phyloP scores from a whole-genome alignment of 2,888 invertebrate genomes.

The Pterostichus madidus region DNA sequence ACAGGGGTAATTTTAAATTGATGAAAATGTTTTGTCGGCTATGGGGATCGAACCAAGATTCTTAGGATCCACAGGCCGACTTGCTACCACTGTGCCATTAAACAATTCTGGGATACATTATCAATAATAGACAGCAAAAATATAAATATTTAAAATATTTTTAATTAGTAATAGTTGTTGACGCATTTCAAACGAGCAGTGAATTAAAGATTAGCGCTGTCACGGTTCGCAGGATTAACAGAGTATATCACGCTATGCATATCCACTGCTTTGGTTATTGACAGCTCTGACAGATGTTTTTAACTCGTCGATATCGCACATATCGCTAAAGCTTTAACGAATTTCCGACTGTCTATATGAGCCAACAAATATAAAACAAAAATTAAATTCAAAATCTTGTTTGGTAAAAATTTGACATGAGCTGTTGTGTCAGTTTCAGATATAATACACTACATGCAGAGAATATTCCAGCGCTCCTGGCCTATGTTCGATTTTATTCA shows the following conservation, averaged over 20 bases:
- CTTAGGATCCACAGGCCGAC: too few relatives aligned
- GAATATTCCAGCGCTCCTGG: not conserved
- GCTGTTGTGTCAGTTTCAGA: not conserved
- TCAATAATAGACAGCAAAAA: too few relatives aligned
- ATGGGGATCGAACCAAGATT: too few relatives aligned
- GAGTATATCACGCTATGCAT: conserved; percentile 8
- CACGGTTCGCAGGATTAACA: not conserved
- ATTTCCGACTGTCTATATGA: conserved; percentile 33
- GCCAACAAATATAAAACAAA: conserved; percentile 16
- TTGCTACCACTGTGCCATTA: too few relatives aligned
- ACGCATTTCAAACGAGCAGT: not conserved
- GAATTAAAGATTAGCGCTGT: conserved; percentile 10
- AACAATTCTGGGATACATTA: too few relatives aligned
- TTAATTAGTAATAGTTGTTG: too few relatives aligned
- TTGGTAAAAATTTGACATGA: not conserved
- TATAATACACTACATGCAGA: not conserved
- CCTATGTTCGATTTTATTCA: not conserved
- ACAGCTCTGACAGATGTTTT: conserved; percentile 27
- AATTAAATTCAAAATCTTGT: conserved; percentile 25
- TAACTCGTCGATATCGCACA: conserved; percentile 2
- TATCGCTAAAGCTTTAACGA: conserved; percentile 1
- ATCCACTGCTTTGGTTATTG: conserved; percentile 2
- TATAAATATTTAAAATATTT: too few relatives aligned
- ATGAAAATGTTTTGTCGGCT: too few relatives aligned
- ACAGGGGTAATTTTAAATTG: too few relatives aligned